phyloP scores from a whole-genome alignment of 1,140 invertebrate genomes.

The Zaprionus vittiger region DNA sequence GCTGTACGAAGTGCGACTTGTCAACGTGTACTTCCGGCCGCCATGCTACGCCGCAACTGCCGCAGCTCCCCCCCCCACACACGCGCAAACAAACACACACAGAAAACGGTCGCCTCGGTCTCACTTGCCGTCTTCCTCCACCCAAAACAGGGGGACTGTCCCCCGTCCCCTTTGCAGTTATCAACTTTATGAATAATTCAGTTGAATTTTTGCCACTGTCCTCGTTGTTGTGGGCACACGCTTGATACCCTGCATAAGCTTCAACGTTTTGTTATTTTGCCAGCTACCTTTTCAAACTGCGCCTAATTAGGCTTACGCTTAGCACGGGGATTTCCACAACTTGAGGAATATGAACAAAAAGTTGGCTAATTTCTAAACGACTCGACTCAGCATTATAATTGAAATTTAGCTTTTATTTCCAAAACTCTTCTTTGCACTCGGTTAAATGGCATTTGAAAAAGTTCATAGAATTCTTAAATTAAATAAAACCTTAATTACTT shows the following conservation, averaged over 20 bases:
- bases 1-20: conserved; percentile 82
- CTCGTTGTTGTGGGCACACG: conserved; percentile 11
- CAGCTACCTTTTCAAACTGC: neutral
- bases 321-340: neutral
- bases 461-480: neutral
- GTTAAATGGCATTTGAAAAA: neutral
- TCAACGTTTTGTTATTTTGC: neutral
- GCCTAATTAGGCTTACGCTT: conserved; percentile 7
- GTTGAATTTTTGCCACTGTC: conserved; percentile 48
- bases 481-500: neutral
- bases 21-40: conserved; percentile 82
- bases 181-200: conserved; percentile 80
- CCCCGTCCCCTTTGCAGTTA: conserved; percentile 1
- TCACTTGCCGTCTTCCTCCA: neutral
- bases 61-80: conserved; percentile 35
- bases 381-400: neutral
- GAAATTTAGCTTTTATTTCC: neutral
- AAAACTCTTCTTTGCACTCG: neutral
- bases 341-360: neutral
- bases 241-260: conserved; percentile 10
- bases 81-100: neutral
- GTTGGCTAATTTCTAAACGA: neutral
- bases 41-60: conserved; percentile 70
- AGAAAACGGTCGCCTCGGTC: conserved; percentile 24
- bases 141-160: neutral